phyloP scores from a whole-genome alignment of 2,797 vertebrate genomes.

The Toxotes lorentzi region DNA sequence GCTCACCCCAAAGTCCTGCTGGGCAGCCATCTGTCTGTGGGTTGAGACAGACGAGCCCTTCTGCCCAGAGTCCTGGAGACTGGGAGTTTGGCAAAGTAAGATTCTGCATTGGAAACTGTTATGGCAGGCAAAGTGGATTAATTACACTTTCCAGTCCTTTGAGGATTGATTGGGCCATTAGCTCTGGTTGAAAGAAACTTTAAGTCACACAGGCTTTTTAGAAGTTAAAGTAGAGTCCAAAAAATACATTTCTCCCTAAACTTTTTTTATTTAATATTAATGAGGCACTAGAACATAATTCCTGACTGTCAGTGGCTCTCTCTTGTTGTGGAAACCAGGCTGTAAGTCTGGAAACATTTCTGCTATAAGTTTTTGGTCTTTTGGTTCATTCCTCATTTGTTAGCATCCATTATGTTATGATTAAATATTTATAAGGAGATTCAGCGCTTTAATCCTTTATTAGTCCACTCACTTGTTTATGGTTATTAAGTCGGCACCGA shows the following conservation, averaged over 20 bases:
- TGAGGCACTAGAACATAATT: background rate
- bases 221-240: background rate
- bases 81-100: conserved; percentile 14
- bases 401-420: conserved; percentile 1
- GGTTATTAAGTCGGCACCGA: background rate
- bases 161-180: conserved; percentile 5
- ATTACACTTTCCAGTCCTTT: conserved; percentile 3
- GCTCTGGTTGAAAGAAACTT: conserved; percentile 1
- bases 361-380: background rate
- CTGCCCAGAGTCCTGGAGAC: conserved; percentile 32
- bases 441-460: background rate
- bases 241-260: background rate
- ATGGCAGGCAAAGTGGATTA: conserved; percentile 7
- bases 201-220: background rate
- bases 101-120: conserved; percentile 30
- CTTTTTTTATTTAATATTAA: background rate
- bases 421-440: conserved; percentile 20
- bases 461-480: background rate
- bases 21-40: conserved; percentile 77
- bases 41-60: conserved; percentile 39
- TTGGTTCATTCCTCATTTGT: background rate
- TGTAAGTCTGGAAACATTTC: background rate
- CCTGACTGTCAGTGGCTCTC: background rate
- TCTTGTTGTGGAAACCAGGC: background rate
- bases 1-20: conserved; percentile 67